These are phyloP conservation scores for Danaus melanippus DNA, from an alignment of 1,140 invertebrate species.

Conservation along the genomic window DNA sequence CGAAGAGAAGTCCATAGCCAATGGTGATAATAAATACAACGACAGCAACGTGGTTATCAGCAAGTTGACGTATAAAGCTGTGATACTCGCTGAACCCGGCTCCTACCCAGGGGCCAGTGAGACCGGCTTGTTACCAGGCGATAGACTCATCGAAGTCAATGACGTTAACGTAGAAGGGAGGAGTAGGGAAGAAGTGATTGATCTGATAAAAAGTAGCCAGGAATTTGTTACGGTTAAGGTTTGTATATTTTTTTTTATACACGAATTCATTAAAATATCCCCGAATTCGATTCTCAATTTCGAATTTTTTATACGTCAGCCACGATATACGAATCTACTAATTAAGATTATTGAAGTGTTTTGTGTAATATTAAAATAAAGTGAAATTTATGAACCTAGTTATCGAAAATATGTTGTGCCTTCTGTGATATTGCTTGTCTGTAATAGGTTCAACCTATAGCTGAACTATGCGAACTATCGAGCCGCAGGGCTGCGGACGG, in stretches of 20 bases:
- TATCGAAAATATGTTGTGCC: too few species aligned
- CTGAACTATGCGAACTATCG: constrained; percentile 89
- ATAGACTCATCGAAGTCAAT: constrained; percentile 93
- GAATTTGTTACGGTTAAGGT: constrained; percentile 90
- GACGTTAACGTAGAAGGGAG: constrained; percentile 87
- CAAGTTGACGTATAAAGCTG: constrained; percentile 78
- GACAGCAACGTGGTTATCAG: constrained; percentile 48
- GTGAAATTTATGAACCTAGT: too few species aligned
- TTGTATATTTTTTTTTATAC: constrained; percentile 33
- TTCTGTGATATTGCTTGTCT: neutral
- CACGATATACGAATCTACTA: too few species aligned
- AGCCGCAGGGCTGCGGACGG: constrained; percentile 77
- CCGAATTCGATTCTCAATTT: too few species aligned
- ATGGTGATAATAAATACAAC: constrained; percentile 57
- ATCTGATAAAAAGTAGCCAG: constrained; percentile 90
- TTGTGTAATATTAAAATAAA: too few species aligned
- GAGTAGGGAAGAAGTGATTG: constrained; percentile 92
- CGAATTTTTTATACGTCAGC: too few species aligned
- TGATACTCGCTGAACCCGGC: constrained; percentile 94
- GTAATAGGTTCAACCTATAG: constrained; percentile 85
- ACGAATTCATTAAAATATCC: neutral
- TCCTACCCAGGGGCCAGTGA: constrained; percentile 83
- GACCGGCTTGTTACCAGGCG: constrained; percentile 92
- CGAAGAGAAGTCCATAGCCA: constrained; percentile 45
- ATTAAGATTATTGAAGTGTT: too few species aligned